These are phyloP conservation scores for Cephus pulcher DNA, from an alignment of 2,888 invertebrate species.

Conservation along the genomic window DNA sequence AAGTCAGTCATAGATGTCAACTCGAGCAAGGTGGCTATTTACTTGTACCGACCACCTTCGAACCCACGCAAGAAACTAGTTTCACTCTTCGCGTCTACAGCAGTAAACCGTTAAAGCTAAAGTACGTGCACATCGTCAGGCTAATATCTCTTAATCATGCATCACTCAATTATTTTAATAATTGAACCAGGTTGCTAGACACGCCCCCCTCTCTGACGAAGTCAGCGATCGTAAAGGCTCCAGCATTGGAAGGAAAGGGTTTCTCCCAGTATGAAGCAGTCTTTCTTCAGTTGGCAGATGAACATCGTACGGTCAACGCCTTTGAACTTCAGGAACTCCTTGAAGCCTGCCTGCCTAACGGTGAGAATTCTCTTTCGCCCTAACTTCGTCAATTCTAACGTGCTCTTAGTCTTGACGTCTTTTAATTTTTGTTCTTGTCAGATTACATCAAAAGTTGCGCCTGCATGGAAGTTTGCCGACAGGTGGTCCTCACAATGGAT, in stretches of 20 bases:
- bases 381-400: background rate
- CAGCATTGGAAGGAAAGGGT: conserved; percentile 77
- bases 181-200: conserved; percentile 68
- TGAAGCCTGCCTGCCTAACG: conserved; percentile 90
- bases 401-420: background rate
- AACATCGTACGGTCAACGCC: conserved; percentile 89
- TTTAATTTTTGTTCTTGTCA: conserved; percentile 52
- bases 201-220: conserved; percentile 76
- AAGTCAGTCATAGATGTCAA: conserved; percentile 84
- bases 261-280: conserved; percentile 90
- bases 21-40: conserved; percentile 86
- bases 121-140: conserved; percentile 73
- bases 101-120: conserved; percentile 80
- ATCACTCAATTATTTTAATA: conserved; percentile 7
- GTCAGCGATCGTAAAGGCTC: conserved; percentile 82
- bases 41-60: conserved; percentile 90
- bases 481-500: conserved; percentile 89
- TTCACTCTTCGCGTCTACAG: conserved; percentile 88
- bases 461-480: conserved; percentile 90
- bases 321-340: conserved; percentile 91
- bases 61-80: conserved; percentile 89
- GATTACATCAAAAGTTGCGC: conserved; percentile 96
- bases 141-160: conserved; percentile 58
- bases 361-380: conserved; percentile 54
- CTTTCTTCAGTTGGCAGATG: conserved; percentile 90